Percentiles rank a stretch among this genome's conserved stretches.
Conservation (phyloP, 2,888 invertebrate genomes). For the Drosophila neotestacea region DNA sequence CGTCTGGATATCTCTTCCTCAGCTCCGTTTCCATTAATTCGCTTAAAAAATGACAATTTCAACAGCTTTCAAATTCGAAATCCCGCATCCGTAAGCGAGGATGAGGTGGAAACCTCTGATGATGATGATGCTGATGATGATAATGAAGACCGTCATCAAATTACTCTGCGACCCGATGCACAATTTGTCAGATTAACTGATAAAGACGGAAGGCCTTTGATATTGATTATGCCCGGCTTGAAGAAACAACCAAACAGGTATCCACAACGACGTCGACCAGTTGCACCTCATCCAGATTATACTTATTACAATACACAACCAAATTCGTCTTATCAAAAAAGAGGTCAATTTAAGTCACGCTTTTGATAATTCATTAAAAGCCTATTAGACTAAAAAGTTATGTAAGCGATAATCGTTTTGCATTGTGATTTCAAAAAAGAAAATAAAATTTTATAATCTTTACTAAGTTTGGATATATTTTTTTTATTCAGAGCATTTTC, state of each 20-base stretch:
- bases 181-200: conserved; percentile 42
- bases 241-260: not conserved
- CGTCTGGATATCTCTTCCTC: too few relatives aligned
- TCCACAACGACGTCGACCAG: conserved; percentile 15
- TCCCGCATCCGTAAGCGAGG: conserved; percentile 11
- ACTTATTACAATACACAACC: conserved; percentile 6
- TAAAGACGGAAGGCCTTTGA: conserved; percentile 31
- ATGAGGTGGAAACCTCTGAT: not conserved
- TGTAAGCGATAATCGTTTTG: conserved; percentile 7
- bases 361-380: not conserved
- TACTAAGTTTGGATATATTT: not conserved
- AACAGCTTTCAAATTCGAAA: conserved; percentile 12
- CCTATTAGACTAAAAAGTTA: conserved; percentile 22
- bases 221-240: conserved; percentile 27
- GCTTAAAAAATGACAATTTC: conserved; percentile 8
- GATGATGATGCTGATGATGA: not conserved
- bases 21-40: not conserved
- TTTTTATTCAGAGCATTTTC: not conserved
- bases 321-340: conserved; percentile 7
- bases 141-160: not conserved
- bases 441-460: conserved; percentile 16
- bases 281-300: conserved; percentile 15
- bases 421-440: conserved; percentile 17
- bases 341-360: not conserved
- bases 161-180: conserved; percentile 8